These are phyloP conservation scores for Aphaenogaster floridana DNA, from an alignment of 1,140 invertebrate species.

Conservation along the genomic window DNA sequence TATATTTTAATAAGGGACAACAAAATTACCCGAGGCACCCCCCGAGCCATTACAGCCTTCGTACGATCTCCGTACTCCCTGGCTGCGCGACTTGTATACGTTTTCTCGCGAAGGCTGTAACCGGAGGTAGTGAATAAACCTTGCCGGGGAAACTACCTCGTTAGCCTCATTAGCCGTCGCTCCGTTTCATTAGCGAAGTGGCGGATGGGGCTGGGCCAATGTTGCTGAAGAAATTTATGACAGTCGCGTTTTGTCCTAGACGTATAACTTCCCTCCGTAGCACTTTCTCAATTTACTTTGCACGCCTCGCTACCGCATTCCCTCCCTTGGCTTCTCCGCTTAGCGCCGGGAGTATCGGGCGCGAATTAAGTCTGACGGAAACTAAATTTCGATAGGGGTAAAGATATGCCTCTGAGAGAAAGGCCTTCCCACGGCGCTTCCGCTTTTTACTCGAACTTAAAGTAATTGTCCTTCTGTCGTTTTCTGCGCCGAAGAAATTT, in stretches of 20 bases:
- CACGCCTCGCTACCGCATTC: neutral
- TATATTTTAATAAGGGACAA: constrained; percentile 37
- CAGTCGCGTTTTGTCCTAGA: constrained; percentile 55
- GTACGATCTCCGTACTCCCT: constrained; percentile 9
- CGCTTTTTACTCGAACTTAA: neutral
- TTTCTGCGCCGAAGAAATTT: neutral
- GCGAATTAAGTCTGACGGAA: neutral
- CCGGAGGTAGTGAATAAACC: constrained; percentile 29
- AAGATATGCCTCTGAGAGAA: neutral
- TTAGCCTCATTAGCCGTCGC: constrained; percentile 65
- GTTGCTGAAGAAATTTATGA: constrained; percentile 68
- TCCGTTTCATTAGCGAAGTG: constrained; percentile 62
- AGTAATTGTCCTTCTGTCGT: neutral
- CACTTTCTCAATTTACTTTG: constrained; percentile 42
- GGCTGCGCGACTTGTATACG: constrained; percentile 2
- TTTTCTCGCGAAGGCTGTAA: constrained; percentile 21
- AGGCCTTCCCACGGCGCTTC: too few relatives aligned
- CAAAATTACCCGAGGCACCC: neutral
- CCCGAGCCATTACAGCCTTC: neutral
- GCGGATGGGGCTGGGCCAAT: constrained; percentile 15
- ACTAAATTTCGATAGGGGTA: constrained; percentile 3
- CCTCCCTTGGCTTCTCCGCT: neutral
- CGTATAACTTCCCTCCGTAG: constrained; percentile 17
- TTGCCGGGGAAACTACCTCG: constrained; percentile 55
- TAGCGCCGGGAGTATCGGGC: neutral